These are phyloP conservation scores for Chlorodrepanis virens DNA, from an alignment of 2,113 vertebrate genomes.

Conservation along the genomic window DNA sequence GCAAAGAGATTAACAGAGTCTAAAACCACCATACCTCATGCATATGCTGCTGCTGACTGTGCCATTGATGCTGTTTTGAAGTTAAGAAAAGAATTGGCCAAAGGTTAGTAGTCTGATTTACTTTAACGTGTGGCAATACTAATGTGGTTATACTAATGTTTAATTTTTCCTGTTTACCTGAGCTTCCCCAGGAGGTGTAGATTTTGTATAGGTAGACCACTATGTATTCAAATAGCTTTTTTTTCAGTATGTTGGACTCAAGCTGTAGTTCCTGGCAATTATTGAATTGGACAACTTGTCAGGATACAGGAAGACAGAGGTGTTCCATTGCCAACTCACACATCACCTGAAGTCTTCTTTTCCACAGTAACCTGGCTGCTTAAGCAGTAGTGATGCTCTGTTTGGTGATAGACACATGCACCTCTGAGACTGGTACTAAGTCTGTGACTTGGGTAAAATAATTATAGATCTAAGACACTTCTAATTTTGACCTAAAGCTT, in stretches of 20 bases:
- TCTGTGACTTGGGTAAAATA: not conserved
- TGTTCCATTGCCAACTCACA: not conserved
- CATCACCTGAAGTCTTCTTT: not conserved
- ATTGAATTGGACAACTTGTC: not conserved
- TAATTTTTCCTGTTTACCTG: not conserved
- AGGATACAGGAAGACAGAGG: not conserved
- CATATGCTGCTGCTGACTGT: slow-evolving; percentile 89
- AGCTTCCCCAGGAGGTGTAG: not conserved
- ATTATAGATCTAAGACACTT: not conserved
- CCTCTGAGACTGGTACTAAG: not conserved
- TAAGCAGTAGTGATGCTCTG: not conserved
- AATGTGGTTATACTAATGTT: not conserved
- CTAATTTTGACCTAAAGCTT: not conserved
- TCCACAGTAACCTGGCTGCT: not conserved
- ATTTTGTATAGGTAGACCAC: not conserved
- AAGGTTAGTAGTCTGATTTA: slow-evolving; percentile 50
- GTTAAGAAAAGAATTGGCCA: slow-evolving; percentile 83
- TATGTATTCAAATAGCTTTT: not conserved
- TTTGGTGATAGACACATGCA: not conserved
- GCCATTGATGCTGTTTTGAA: slow-evolving; percentile 86
- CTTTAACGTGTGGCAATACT: not conserved
- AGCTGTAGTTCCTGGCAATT: not conserved
- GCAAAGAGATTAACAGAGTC: slow-evolving; percentile 93
- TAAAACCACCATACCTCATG: slow-evolving; percentile 91
- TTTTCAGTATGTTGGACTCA: not conserved